Evolutionary conservation across 2,797 vertebrate species (phyloP).

Genomic region (Melanotaenia pygmaea): DNA sequence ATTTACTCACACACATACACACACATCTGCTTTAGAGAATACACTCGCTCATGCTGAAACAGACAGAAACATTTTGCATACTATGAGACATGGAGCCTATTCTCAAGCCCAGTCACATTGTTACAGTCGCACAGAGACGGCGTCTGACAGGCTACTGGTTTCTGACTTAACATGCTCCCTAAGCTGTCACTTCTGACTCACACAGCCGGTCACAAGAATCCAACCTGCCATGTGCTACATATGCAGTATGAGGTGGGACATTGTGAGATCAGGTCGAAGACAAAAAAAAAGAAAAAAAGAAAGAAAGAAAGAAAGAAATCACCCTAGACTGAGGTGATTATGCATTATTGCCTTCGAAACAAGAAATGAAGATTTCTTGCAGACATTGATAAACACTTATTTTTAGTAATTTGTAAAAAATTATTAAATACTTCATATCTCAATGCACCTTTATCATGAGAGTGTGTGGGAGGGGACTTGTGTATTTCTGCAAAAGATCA

Average conservation of each 20-base stretch:
- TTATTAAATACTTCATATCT: no score
- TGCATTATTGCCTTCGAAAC: no score
- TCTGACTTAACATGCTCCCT: conserved; percentile 56
- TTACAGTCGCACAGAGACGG: conserved; percentile 35
- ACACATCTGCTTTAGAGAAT: conserved; percentile 25
- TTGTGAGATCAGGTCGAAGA: neutral
- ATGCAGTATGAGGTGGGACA: conserved; percentile 23
- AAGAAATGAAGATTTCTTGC: no score
- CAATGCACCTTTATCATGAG: no score
- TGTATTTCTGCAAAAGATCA: neutral
- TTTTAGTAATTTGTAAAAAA: neutral
- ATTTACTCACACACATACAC: conserved; percentile 47
- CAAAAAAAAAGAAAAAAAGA: no score
- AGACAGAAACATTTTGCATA: conserved; percentile 43
- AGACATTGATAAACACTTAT: neutral
- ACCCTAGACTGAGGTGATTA: no score
- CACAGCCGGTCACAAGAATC: conserved; percentile 22
- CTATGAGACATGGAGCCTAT: conserved; percentile 30
- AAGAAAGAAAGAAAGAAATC: no score
- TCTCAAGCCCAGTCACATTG: conserved; percentile 43
- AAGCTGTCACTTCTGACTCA: conserved; percentile 60
- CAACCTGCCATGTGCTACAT: conserved; percentile 27
- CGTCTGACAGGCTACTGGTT: conserved; percentile 54
- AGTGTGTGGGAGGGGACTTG: neutral
- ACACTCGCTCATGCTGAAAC: conserved; percentile 31